Evolutionary conservation across 2,797 vertebrate genomes (phyloP), one percentile per base, ranked within the genome.

Genomic region (Intellagama lesueurii): DNA sequence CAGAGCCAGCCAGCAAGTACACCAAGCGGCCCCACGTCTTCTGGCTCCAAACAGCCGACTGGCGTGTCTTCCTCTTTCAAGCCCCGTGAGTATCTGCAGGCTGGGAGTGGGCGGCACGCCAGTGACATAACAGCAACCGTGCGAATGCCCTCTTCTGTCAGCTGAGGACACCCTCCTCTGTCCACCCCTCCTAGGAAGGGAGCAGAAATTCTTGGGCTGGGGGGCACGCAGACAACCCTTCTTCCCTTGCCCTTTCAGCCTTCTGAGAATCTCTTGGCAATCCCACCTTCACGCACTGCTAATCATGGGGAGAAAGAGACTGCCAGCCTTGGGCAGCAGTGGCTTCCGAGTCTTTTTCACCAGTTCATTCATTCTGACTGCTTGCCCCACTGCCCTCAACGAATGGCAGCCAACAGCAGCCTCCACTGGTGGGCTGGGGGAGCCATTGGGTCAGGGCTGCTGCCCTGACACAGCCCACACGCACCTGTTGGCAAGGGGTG

Each of bases 11-110:
- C 5, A 92, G 93, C 3, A 96, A 98, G 24, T 99, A 99, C 95
- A 98, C 98, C 95, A 99, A 99, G 94, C 98, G 96, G 87, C 98
- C 98, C 0, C 92, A 99, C 0, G 98, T 99, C 32, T 98, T 99
- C 94, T 98, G 98, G 35, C 93, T 99, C 93, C 98, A 98, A 95
- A 99, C 98, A 0, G 98, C 99, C 0, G 98, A 99, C 93, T 98
- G 98, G 98, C 97, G 98, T 69, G 95, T 99, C 90, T 96, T 97
- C 91, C 97, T 97, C 69, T 96, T 97, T 90, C 97, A 97, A 73
- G 96, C 97, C 24, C 95, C 94, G 97, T 90, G 81, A 79, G 89
- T 90, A n/a, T 68, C 30, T 2, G 22, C 30, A 7, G 8, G 44
- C n/a, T 3, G 1, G 11, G 4, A 14, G 26, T 56, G 26, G 19